phyloP scores from a whole-genome alignment of 2,797 vertebrate species.

The Centropyge bicolor region DNA sequence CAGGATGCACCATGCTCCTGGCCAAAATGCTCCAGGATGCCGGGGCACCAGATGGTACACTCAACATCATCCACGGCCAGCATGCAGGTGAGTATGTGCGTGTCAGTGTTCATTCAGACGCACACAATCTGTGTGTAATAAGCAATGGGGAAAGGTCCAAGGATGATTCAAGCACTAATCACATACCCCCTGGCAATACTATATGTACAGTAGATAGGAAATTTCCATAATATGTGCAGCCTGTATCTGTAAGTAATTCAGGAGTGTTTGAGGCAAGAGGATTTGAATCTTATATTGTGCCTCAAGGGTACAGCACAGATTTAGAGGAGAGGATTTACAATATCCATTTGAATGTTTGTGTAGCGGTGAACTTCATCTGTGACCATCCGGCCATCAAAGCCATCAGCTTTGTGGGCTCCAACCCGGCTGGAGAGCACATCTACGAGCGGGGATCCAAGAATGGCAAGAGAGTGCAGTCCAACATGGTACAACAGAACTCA shows the following conservation, averaged over 20 bases:
- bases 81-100: slow-evolving; percentile 87
- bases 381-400: slow-evolving; percentile 96
- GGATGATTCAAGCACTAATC: slow-evolving; percentile 39
- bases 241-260: slow-evolving; percentile 47
- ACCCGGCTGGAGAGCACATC: slow-evolving; percentile 93
- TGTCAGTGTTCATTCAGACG: slow-evolving; percentile 16
- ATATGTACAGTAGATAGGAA: slow-evolving; percentile 20
- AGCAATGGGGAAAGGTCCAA: slow-evolving; percentile 29
- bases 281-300: slow-evolving; percentile 31
- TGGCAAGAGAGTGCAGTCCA: slow-evolving; percentile 98
- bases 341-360: slow-evolving; percentile 41
- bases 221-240: slow-evolving; percentile 57
- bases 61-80: slow-evolving; percentile 97
- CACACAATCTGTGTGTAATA: slow-evolving; percentile 18
- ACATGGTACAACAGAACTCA: slow-evolving; percentile 88
- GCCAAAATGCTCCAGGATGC: slow-evolving; percentile 95
- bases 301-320: slow-evolving; percentile 10
- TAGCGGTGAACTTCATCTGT: slow-evolving; percentile 98
- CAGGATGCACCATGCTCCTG: slow-evolving; percentile 94
- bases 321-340: slow-evolving; percentile 16
- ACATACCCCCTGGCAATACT: slow-evolving; percentile 46
- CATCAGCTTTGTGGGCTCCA: slow-evolving; percentile 99
- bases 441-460: slow-evolving; percentile 94
- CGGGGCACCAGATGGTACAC: slow-evolving; percentile 93
- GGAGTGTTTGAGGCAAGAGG: slow-evolving; percentile 22